These are phyloP conservation scores for Vanessa atalanta DNA, from an alignment of 1,140 invertebrate genomes.

Conservation along the genomic window DNA sequence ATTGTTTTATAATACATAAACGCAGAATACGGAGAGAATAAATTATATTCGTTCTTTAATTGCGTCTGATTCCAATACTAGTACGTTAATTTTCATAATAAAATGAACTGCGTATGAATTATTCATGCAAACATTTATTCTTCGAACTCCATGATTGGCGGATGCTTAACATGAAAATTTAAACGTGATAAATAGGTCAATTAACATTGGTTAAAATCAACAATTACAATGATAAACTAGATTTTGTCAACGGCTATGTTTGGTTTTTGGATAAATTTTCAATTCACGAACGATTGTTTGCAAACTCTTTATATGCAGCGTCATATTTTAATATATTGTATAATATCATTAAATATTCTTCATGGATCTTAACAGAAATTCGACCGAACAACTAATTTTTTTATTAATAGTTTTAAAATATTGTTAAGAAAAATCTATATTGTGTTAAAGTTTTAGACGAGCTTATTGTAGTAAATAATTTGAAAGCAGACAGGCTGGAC, in stretches of 20 bases:
- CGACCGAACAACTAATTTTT: no score
- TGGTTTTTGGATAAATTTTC: background rate
- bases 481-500: no score
- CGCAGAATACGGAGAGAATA: background rate
- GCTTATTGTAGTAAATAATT: no score
- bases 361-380: no score
- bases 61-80: background rate
- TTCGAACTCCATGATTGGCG: background rate
- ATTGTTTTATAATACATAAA: no score
- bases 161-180: slow-evolving; percentile 2
- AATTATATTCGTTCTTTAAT: background rate
- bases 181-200: background rate
- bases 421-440: no score
- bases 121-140: slow-evolving; percentile 5
- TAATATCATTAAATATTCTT: no score
- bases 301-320: background rate
- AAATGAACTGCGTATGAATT: background rate
- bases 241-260: background rate
- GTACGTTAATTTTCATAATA: slow-evolving; percentile 3
- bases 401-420: no score
- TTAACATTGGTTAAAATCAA: slow-evolving; percentile 8
- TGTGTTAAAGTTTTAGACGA: no score
- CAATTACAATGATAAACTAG: background rate
- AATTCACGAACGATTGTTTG: background rate
- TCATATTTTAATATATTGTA: background rate